A percentile compares a stretch with the other conserved stretches of the same genome.
These are phyloP conservation scores for Drosophila varians DNA, from an alignment of 1,140 invertebrate genomes.

Conservation along the genomic window DNA sequence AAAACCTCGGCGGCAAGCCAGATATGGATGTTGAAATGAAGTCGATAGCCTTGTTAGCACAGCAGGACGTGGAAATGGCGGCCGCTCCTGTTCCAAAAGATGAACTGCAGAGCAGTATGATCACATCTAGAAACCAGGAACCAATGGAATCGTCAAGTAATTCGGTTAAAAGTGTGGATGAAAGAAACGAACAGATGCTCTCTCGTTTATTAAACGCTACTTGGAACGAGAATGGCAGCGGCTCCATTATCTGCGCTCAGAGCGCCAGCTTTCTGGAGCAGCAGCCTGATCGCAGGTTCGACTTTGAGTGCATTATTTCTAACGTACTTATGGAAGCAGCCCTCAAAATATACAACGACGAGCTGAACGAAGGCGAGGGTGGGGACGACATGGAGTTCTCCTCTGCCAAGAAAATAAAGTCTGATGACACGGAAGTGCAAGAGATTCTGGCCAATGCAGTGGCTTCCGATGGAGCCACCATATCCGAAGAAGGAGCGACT, in stretches of 20 bases:
- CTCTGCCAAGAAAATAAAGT: constrained; percentile 81
- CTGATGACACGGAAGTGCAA: constrained; percentile 78
- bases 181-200: constrained; percentile 85
- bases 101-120: constrained; percentile 1
- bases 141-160: not conserved
- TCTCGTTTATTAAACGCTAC: constrained; percentile 86
- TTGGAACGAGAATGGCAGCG: constrained; percentile 85
- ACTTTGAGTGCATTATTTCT: constrained; percentile 84
- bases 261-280: constrained; percentile 84
- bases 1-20: constrained; percentile 44
- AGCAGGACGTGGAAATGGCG: constrained; percentile 61
- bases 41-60: constrained; percentile 55
- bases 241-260: constrained; percentile 86
- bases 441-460: constrained; percentile 72
- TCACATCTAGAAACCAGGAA: constrained; percentile 1
- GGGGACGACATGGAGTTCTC: constrained; percentile 69
- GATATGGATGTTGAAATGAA: constrained; percentile 79
- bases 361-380: constrained; percentile 50
- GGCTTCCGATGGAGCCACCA: constrained; percentile 11
- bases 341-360: constrained; percentile 84
- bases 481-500: constrained; percentile 24
- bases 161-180: constrained; percentile 74
- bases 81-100: constrained; percentile 31
- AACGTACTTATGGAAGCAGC: constrained; percentile 88
- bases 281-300: constrained; percentile 62